These are phyloP conservation scores for Drosophila niveifrons DNA, from an alignment of 2,888 invertebrate species.

Conservation along the genomic window DNA sequence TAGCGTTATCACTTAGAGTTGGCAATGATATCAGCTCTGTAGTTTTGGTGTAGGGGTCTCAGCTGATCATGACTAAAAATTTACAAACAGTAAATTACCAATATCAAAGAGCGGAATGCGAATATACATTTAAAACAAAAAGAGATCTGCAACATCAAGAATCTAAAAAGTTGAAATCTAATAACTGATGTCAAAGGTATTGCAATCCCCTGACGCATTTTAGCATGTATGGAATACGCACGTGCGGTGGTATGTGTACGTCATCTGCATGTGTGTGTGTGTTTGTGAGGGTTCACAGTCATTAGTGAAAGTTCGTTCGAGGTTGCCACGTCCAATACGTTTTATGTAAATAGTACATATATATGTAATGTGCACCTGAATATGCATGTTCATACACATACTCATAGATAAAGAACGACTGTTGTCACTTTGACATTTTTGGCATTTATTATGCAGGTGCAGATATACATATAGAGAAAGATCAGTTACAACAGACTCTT, in stretches of 20 bases:
- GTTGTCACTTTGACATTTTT: slow-evolving; percentile 35
- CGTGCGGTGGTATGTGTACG: slow-evolving; percentile 32
- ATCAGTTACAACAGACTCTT: slow-evolving; percentile 29
- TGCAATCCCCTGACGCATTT: slow-evolving; percentile 41
- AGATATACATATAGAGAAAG: neutral
- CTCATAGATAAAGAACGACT: slow-evolving; percentile 4
- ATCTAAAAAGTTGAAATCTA: neutral
- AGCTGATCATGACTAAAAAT: slow-evolving; percentile 46
- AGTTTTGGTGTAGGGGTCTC: slow-evolving; percentile 12
- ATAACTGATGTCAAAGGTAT: slow-evolving; percentile 21
- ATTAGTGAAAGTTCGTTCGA: slow-evolving; percentile 79
- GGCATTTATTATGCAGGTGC: neutral
- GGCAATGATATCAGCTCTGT: slow-evolving; percentile 42
- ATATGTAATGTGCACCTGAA: slow-evolving; percentile 38
- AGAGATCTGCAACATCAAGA: slow-evolving; percentile 3
- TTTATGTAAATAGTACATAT: slow-evolving; percentile 37
- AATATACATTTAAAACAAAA: slow-evolving; percentile 8
- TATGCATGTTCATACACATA: slow-evolving; percentile 21
- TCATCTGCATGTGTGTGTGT: slow-evolving; percentile 26
- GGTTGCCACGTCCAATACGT: slow-evolving; percentile 71
- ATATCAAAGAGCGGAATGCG: slow-evolving; percentile 14
- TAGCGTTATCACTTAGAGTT: slow-evolving; percentile 43
- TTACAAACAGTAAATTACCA: slow-evolving; percentile 46
- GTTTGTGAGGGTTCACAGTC: slow-evolving; percentile 76
- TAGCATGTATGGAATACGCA: slow-evolving; percentile 54